Base-by-base conservation (phyloP, 2,888 invertebrate species). In the Disparrhopalites patrizii region DNA sequence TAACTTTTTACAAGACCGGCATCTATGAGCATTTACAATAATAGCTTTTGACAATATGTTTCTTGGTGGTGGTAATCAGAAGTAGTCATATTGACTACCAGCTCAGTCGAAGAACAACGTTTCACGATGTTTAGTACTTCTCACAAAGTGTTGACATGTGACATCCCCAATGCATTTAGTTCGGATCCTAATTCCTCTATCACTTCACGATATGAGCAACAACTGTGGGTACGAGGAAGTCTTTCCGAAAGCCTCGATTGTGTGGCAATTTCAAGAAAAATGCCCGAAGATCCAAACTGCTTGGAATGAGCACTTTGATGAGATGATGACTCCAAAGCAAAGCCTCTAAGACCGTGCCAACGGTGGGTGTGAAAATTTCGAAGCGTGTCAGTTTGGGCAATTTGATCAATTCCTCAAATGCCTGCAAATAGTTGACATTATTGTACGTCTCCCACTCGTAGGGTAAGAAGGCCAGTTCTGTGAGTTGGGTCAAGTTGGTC, bases 391-490 rank as follows among this genome's bases (percentile, higher is more conserved):
- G 36, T 20, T 56, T 56, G 13, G 56, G 56, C 13, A 56, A 20
- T 20, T 31, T 31, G 31, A 56, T 23, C 23, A 56, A 18, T 13
- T 31, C 56, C 30, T 56, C 56, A 56, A 56, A 56, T 4, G 56
- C 56, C 15, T 31, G 56, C 10, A 56, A 30, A 23, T 36, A 56
- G 20, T 56, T 56, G 10, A 56, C 30, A 36, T 56, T 56, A 20
- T 56, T 56, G 36, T 56, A 56, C 31, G 56, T 56, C 20, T 56
- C 56, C 56, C 56, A 56, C 36, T 56, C 56, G 31, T 56, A 56
- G 8, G 56, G 56, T 3, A 56, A 18, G 28, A 56, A 56, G 20
- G 30, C 20, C 3, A 56, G 36, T 36, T 56, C 56, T 4, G 56
- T 56, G 36, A 56, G 36, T 23, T 33, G 28, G 2, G 36, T 56